These are phyloP conservation scores for Trogon surrucura DNA, from an alignment of 2,113 vertebrate genomes.

Conservation along the genomic window DNA sequence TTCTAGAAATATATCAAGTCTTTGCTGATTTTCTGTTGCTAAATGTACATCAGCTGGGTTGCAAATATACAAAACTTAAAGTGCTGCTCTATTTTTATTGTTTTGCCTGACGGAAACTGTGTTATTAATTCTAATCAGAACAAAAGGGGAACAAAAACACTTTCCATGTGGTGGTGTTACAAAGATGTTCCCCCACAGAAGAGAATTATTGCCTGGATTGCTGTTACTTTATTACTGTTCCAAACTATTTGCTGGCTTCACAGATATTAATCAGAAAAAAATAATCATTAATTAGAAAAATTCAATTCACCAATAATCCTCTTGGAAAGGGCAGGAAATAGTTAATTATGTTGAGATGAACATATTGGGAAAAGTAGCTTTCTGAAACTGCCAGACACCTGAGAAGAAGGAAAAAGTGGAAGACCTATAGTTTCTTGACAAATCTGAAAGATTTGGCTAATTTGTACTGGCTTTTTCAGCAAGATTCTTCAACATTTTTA, in stretches of 20 bases:
- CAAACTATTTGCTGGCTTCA: slow-evolving; percentile 1
- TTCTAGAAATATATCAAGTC: background rate
- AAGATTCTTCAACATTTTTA: background rate
- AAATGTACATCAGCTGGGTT: background rate
- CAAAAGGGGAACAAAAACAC: background rate
- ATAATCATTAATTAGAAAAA: slow-evolving; percentile 19
- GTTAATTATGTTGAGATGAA: background rate
- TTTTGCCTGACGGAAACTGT: background rate
- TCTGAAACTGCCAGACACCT: background rate
- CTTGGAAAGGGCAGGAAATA: background rate
- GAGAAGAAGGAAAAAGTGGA: background rate
- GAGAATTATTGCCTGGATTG: background rate
- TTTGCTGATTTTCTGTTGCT: background rate
- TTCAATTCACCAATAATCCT: background rate
- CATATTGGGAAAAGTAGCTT: background rate
- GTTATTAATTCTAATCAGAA: background rate
- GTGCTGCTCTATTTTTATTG: background rate
- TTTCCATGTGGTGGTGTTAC: background rate
- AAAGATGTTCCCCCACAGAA: background rate
- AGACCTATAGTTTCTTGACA: background rate
- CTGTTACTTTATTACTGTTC: background rate
- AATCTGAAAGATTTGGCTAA: background rate
- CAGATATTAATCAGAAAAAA: slow-evolving; percentile 1
- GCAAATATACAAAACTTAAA: background rate
- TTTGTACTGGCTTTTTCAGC: background rate